Evolutionary conservation across 2,113 vertebrate species (phyloP), one percentile per base, ranked within the genome.

Genomic region (Microtus ochrogaster): DNA sequence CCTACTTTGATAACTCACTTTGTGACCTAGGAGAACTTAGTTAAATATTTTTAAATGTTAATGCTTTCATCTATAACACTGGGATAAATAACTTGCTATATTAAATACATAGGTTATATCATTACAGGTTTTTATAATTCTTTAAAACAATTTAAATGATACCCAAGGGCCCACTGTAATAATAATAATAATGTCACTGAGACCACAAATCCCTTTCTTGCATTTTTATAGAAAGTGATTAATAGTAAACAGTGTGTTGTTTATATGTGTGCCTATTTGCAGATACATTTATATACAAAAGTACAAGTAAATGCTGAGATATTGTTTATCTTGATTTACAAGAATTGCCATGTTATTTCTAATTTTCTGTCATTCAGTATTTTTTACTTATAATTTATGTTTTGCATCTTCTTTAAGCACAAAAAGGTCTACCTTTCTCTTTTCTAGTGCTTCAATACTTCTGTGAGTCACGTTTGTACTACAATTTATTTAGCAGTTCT

Each of bases 31-130:
- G 16, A 82, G 77, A 73, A 26, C 10, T 22, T 73, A 94, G 78
- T 89, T 82, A 95, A 88, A n/a, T 89, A 74, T 63, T 90, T 78
- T 82, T 47, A 86, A 95, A 77, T 72, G 16, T 93, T 92, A 92
- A 90, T 63, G 52, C 91, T 26, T 89, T 92, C 21, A 90, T 77
- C 52, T 94, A 30, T 95, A 73, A 87, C n/a, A 52, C 4, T 82
- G 26, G 6, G 41, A 47, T 92, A 94, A 90, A 94, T 95, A 97
- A 82, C 82, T 86, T 94, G 4, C 41, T 86, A 33, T 86, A 19
- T 52, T n/a, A 89, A 65, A 66, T 89, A 3, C 22, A 68, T 39
- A 89, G 65, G 16, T 30, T 92, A 84, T 90, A 92, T 79, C 33
- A 74, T 65, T 94, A 30, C n/a, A 89, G 36, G 8, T n/a, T 58